Evolutionary conservation across 2,797 vertebrate genomes (phyloP), one percentile per base, ranked within the genome.

Genomic region (Erithacus rubecula): DNA sequence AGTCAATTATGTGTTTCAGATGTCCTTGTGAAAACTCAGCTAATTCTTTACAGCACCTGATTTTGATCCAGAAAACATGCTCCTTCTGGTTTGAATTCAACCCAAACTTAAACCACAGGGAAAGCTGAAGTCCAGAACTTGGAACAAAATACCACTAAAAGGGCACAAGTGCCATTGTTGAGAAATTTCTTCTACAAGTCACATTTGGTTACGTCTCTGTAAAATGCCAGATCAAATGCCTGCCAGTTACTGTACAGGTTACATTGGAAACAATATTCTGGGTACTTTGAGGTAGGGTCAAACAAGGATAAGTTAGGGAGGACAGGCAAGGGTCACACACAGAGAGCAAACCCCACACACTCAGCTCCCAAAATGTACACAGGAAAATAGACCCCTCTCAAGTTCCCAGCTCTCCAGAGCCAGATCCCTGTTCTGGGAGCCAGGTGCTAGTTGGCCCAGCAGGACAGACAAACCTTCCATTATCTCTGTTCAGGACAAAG

Each of bases 11-110:
- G 12, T 44, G 29, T 93, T 80, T 91, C 76, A 88, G 34, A 81
- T 52, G 30, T 56, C 87, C 59, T 84, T 77, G 34, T n/a, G 47
- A 44, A 90, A 92, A 80, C 77, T 72, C 65, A 76, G 19, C 21
- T 90, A 43, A 41, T 60, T 88, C 72, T 81, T 85, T 79, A 75
- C 0, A 0, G 62, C 21, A 58, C 26, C 69, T 69, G 79, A 93
- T 69, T 93, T 92, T 58, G 65, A 72, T 63, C 62, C 56, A 56
- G 59, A 78, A 95, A 96, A 81, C 34, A 43, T 41, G 27, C 20
- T 92, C 36, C 41, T 94, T 72, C 79, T 94, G 51, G 36, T 83
- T 88, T 85, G 76, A 93, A 76, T 81, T 93, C 83, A 93, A 59
- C 34, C 27, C 52, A 81, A 78, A 78, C 26, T 49, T 92, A 89